Conservation (phyloP, 2,888 invertebrate species). For the Callimorpha dominula region DNA sequence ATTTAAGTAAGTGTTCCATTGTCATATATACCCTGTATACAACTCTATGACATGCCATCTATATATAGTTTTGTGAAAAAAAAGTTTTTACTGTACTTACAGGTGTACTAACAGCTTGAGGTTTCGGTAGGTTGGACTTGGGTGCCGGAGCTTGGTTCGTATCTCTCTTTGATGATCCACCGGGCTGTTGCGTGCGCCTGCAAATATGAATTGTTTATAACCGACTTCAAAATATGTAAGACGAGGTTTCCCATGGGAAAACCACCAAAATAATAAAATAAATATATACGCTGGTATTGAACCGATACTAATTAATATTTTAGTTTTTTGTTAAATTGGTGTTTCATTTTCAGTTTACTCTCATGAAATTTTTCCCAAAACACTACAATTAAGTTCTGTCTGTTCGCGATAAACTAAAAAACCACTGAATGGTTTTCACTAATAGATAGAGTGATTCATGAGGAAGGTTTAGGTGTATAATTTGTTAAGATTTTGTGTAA, state of each 20-base stretch:
- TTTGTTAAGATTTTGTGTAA: too few relatives aligned
- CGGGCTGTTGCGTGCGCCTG: conserved; percentile 67
- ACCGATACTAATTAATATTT: neutral
- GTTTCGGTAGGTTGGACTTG: conserved; percentile 52
- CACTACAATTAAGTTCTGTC: too few relatives aligned
- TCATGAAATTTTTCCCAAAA: too few relatives aligned
- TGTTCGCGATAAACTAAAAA: too few relatives aligned
- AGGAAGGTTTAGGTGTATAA: too few relatives aligned
- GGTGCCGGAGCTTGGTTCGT: conserved; percentile 55
- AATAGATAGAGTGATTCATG: too few relatives aligned
- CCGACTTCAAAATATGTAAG: neutral
- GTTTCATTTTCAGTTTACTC: neutral
- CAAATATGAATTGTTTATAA: neutral
- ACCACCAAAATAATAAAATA: neutral
- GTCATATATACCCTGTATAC: too few relatives aligned
- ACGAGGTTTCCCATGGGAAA: neutral
- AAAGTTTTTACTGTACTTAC: conserved; percentile 49
- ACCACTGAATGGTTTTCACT: too few relatives aligned
- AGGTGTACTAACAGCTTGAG: conserved; percentile 53
- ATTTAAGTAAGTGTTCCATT: too few relatives aligned
- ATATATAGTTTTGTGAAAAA: too few relatives aligned
- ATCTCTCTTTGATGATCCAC: conserved; percentile 48
- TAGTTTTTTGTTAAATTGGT: neutral
- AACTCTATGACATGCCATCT: too few relatives aligned
- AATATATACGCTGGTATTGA: too few relatives aligned